Evolutionary conservation across 2,888 invertebrate genomes (phyloP), one percentile per base, ranked within the genome.

Genomic region (Caenorhabditis uteleia): DNA sequence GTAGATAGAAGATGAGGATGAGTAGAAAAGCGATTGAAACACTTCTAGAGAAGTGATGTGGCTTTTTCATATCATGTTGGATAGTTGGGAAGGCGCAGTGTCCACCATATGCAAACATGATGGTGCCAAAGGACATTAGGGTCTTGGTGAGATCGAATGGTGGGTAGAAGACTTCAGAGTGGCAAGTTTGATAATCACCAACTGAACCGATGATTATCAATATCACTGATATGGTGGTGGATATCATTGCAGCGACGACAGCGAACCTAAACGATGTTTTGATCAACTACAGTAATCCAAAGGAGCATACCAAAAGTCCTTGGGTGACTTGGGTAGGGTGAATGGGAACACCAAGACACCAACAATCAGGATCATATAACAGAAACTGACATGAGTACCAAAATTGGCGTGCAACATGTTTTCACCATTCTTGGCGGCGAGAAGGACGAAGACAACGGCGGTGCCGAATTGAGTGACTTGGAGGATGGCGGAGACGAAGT

Each of bases 51-150:
- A 93, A 89, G 77, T 90, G 88, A 1, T 87, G 85, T 68, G 91
- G 90, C 66, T 90, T 88, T 66, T 88, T 88, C 93, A 94, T 94
- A 83, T 94, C 93, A 67, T 92, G 90, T 86, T 93, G 93, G 46
- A 94, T 89, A 0, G 93, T 93, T 69, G 93, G 88, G 78, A 94
- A 87, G 2, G 76, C 76, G 25, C 75, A 77, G 33, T 78, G 78
- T 6, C 78, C 79, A 12, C 79, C 79, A 56, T 78, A 79, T 1
- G 79, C 74, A 44, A 79, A 79, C 77, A 79, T 79, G 2, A 79
- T 75, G 7, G 79, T 79, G 25, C 79, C 79, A 39, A 79, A 79
- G 12, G 74, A 65, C 76, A 78, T 77, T 42, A 78, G 57, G 8
- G 74, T 70, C 77, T 75, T 78, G n/a, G 68, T 44, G 12, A 55